Base-by-base conservation (phyloP, 2,113 vertebrate genomes). In the Pycnonotus jocosus region DNA sequence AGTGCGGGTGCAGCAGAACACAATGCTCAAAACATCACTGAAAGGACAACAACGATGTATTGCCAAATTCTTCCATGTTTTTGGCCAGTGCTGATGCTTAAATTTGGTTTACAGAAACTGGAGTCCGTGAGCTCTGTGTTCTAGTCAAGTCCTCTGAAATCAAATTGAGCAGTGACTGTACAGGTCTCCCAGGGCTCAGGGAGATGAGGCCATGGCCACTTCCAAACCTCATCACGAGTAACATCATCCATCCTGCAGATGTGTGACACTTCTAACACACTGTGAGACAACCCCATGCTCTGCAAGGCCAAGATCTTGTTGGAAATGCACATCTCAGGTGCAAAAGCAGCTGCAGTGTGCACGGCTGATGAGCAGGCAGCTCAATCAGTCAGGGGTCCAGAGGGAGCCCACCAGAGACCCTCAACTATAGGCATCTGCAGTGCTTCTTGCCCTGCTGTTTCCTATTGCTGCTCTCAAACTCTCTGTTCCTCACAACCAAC, bases 171-270 rank as follows among this genome's bases (percentile, higher is more conserved):
- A 48, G 51, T 11, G 82, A 70, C 50, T 5, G 4, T 18, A 15
- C 2, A 4, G 44, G 10, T 5, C 10, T 28, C 28, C 12, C 7
- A 4, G 47, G 37, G 45, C 68, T 42, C 0, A 0, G 35, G 42
- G 17, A 61, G 35, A 54, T 0, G 0, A 42, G 50, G 51, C 35
- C 53, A 19, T 8, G 12, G 82, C 25, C 3, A 4, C 48, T 31
- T 45, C 61, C 71, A 53, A 60, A 86, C 57, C 17, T 74, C 56
- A 23, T 0, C 1, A 7, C 0, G 10, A 51, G n/a, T 2, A 31
- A 47, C 0, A 1, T 20, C 60, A 40, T 8, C 40, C 51, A 14
- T 19, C 61, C 35, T 47, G 69, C 1, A 0, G 48, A 20, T 4
- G 0, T 2, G 17, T 47, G 58, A 57, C 2, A 4, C 25, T 71